Evolutionary conservation across 1,140 invertebrate species (phyloP).

Genomic region (Tetraneura akinire): DNA sequence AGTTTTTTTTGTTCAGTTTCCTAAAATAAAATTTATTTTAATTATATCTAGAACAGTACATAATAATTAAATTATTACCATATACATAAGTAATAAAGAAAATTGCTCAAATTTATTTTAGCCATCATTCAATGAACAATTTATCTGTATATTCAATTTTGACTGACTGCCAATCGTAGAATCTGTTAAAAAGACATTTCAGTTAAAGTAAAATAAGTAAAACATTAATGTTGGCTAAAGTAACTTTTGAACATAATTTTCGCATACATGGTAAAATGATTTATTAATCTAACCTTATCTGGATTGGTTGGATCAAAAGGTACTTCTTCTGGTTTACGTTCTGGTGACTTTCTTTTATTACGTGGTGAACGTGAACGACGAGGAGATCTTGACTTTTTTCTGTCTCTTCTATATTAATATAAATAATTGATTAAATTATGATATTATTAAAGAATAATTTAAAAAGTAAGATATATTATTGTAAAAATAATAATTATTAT

Average conservation of each 20-base stretch:
- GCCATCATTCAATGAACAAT: conserved; percentile 20
- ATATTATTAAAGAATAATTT: neutral
- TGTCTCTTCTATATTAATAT: conserved; percentile 18
- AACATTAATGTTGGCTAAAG: conserved; percentile 26
- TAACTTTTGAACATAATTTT: conserved; percentile 33
- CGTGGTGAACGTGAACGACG: conserved; percentile 42
- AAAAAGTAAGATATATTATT: no score
- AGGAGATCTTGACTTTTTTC: conserved; percentile 49
- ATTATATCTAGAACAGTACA: conserved; percentile 53
- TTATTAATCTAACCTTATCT: conserved; percentile 66
- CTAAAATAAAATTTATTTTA: conserved; percentile 58
- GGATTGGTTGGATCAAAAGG: conserved; percentile 72
- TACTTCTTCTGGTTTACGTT: conserved; percentile 61
- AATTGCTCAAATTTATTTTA: conserved; percentile 46
- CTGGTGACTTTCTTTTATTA: conserved; percentile 45
- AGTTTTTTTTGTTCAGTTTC: conserved; percentile 86
- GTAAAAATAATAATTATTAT: no score
- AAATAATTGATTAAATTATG: neutral
- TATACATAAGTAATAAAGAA: conserved; percentile 45
- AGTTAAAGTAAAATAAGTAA: conserved; percentile 22
- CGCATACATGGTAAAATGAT: conserved; percentile 46
- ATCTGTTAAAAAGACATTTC: conserved; percentile 47
- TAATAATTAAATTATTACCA: conserved; percentile 1
- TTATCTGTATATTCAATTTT: conserved; percentile 22
- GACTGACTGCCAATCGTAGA: conserved; percentile 26